These are phyloP conservation scores for Beroe forskalii DNA, from an alignment of 37 sponge, comb jelly and placozoan species.

Conservation along the genomic window DNA sequence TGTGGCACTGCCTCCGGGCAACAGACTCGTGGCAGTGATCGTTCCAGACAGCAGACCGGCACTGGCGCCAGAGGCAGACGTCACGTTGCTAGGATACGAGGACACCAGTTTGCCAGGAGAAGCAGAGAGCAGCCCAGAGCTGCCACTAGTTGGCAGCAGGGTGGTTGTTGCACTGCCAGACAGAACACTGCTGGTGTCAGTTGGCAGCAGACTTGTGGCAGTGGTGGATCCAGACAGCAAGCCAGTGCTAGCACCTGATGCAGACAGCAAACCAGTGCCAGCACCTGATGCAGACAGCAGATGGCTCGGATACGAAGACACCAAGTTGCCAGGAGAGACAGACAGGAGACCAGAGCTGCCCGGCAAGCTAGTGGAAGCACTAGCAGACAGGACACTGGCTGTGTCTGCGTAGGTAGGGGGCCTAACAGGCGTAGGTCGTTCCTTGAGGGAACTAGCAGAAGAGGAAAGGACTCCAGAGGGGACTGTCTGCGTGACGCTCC, in stretches of 20 bases:
- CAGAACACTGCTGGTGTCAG: background rate
- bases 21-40: background rate
- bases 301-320: background rate
- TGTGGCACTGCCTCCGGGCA: background rate
- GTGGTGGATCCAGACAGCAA: no score
- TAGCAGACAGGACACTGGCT: background rate
- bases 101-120: background rate
- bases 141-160: no score
- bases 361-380: background rate
- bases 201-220: background rate
- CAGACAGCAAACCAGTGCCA: no score
- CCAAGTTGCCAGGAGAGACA: background rate
- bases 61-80: background rate
- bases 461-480: background rate
- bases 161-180: no score
- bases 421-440: background rate
- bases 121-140: no score
- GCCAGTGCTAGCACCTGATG: background rate
- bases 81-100: background rate
- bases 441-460: background rate
- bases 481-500: background rate
- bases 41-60: background rate
- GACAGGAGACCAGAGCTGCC: constrained; percentile 1
- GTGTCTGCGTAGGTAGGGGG: no score
- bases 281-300: background rate